Percentiles rank a stretch among this genome's conserved stretches.
Evolutionary conservation across 1,140 invertebrate species (phyloP).

Genomic region (Hypsibius dujardini): DNA sequence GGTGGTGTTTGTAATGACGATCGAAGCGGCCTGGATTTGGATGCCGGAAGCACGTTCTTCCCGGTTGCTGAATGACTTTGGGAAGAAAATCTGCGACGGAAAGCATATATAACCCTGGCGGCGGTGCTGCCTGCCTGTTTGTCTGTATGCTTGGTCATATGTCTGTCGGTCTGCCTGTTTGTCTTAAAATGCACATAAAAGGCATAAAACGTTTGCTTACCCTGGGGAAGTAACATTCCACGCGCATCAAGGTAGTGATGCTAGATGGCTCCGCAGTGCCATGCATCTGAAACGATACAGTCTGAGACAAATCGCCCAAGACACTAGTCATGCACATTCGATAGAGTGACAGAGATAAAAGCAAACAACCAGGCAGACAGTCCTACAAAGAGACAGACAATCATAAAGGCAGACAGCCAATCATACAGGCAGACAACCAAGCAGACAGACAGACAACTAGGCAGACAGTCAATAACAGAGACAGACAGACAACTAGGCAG

Average conservation of each 20-base stretch:
- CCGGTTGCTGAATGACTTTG: neutral
- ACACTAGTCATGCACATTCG: too few relatives aligned
- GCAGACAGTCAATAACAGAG: too few relatives aligned
- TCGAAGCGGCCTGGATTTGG: neutral
- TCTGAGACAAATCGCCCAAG: neutral
- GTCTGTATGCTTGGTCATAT: too few relatives aligned
- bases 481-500: too few relatives aligned
- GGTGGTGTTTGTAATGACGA: neutral
- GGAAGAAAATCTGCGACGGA: slow-evolving; percentile 13
- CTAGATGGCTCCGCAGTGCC: neutral
- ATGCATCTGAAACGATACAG: slow-evolving; percentile 1
- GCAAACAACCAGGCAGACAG: too few relatives aligned
- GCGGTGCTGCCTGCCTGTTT: too few relatives aligned
- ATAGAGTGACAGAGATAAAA: too few relatives aligned
- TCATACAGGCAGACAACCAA: neutral
- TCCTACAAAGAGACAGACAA: neutral
- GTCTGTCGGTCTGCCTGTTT: too few relatives aligned
- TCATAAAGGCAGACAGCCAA: neutral
- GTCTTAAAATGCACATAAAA: neutral
- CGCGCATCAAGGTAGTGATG: neutral
- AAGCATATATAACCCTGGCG: neutral
- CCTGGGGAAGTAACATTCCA: neutral
- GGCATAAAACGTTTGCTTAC: neutral
- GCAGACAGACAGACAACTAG: too few relatives aligned
- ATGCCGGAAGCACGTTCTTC: neutral